Conservation (phyloP, 2,888 invertebrate genomes). For the Agonopterix alstromeriana region DNA sequence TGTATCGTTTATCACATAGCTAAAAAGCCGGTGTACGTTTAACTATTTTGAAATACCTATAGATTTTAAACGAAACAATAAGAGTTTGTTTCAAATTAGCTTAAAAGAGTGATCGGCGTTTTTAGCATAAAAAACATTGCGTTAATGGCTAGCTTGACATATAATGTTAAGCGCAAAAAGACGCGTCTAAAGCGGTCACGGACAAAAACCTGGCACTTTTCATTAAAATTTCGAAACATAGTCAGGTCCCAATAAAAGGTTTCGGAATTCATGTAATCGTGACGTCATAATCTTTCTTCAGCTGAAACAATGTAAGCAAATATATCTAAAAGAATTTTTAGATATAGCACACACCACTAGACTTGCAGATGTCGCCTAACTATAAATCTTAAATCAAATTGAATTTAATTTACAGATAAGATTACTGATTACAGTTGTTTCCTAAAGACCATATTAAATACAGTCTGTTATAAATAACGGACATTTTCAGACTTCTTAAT, state of each 20-base stretch:
- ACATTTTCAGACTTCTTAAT: slow-evolving; percentile 63
- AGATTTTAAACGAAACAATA: no score
- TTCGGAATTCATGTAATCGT: slow-evolving; percentile 54
- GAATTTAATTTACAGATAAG: slow-evolving; percentile 58
- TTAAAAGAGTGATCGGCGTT: neutral
- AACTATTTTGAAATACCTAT: neutral
- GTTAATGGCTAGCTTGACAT: neutral
- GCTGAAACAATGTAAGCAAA: slow-evolving; percentile 41
- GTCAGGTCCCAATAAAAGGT: slow-evolving; percentile 37
- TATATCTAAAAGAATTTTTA: slow-evolving; percentile 37
- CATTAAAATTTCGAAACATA: neutral
- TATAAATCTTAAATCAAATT: slow-evolving; percentile 65
- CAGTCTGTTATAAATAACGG: slow-evolving; percentile 49
- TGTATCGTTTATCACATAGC: neutral
- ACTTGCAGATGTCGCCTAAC: slow-evolving; percentile 56
- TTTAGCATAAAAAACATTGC: slow-evolving; percentile 7
- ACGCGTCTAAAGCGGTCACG: slow-evolving; percentile 29
- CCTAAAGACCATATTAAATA: slow-evolving; percentile 62
- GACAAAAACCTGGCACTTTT: slow-evolving; percentile 15
- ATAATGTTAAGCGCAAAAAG: slow-evolving; percentile 26
- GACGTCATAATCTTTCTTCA: slow-evolving; percentile 24
- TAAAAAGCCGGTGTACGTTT: neutral
- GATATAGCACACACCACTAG: slow-evolving; percentile 43
- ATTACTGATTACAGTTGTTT: slow-evolving; percentile 57
- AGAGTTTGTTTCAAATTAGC: no score